Base-by-base conservation (phyloP, 2,113 vertebrate genomes). In the Caranx ignobilis region DNA sequence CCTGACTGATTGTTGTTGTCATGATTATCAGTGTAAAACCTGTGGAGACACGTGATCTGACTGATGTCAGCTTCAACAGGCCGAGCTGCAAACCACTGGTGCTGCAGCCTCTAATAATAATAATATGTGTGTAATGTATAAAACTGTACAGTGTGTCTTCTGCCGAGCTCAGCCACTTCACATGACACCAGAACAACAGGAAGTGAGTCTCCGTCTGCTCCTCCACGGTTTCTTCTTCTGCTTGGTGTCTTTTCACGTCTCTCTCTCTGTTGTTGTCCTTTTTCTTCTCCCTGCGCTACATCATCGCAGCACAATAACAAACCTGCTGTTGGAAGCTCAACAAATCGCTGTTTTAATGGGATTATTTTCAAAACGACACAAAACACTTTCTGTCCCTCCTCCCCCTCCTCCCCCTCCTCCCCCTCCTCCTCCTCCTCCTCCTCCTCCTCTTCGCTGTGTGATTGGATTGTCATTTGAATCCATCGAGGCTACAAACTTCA, bases 321-420 rank as follows among this genome's bases (percentile, higher is more conserved):
- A 89, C 77, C 74, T 68, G 83, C 65, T 85, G 72, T 77, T 85
- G 78, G 79, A 86, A 85, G 86, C 85, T 85, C 82, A 91, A 92
- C 88, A 83, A 90, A 94, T 89, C 80, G 83, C 67, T 77, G 84
- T 85, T 92, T 87, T 91, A 94, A 94, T 87, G 83, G 87, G 91
- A 92, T 94, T 90, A 91, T 90, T 93, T 86, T 78, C n/a, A 82
- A 88, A 77, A 71, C 3, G 18, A 9, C 0, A 65, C 11, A 71
- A 52, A 83, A 75, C 61, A n/a, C 52, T 68, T 16, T 50, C n/a
- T 32, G 34, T 75, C 83, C 57, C 26, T 55, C 3, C 13, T 16
- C 0, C 12, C 11, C 61, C 19, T 39, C 34, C 48, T n/a, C 77
- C 79, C 59, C 48, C 68, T 76, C 12, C 43, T 47, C 3, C 32